phyloP scores from a whole-genome alignment of 2,113 vertebrate species.

The Pampusana beccarii region DNA sequence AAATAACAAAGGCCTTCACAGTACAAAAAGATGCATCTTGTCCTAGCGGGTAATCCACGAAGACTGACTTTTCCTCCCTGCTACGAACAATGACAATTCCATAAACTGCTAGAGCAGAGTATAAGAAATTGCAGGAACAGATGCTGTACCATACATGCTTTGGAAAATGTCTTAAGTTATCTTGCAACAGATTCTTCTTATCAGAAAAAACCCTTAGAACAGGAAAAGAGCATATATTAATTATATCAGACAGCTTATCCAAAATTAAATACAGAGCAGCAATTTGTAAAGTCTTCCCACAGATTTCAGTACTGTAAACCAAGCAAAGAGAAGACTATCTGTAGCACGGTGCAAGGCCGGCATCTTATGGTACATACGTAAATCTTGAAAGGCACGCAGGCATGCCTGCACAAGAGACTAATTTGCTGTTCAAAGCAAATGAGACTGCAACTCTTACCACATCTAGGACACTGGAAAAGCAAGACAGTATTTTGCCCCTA shows the following conservation, averaged over 20 bases:
- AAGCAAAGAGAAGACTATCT: neutral
- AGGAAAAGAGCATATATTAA: neutral
- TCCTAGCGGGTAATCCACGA: neutral
- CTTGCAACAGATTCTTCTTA: neutral
- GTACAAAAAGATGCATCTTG: neutral
- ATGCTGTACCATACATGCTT: neutral
- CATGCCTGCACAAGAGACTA: neutral
- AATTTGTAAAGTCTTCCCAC: neutral
- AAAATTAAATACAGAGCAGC: neutral
- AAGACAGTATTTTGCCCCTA: neutral
- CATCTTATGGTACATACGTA: neutral
- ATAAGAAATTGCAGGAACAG: conserved; percentile 15
- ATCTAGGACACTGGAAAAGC: neutral
- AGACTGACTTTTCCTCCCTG: neutral
- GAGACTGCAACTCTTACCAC: neutral
- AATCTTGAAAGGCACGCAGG: neutral
- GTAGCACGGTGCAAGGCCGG: neutral
- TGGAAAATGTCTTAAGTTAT: neutral
- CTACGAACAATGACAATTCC: neutral
- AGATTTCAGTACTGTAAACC: neutral
- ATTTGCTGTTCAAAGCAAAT: neutral
- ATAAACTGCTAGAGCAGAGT: neutral
- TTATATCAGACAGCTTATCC: neutral
- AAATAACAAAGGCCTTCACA: neutral
- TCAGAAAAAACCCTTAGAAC: neutral